These are phyloP conservation scores for Oxygymnocypris stewartii DNA, from an alignment of 2,113 vertebrate genomes.

Conservation along the genomic window DNA sequence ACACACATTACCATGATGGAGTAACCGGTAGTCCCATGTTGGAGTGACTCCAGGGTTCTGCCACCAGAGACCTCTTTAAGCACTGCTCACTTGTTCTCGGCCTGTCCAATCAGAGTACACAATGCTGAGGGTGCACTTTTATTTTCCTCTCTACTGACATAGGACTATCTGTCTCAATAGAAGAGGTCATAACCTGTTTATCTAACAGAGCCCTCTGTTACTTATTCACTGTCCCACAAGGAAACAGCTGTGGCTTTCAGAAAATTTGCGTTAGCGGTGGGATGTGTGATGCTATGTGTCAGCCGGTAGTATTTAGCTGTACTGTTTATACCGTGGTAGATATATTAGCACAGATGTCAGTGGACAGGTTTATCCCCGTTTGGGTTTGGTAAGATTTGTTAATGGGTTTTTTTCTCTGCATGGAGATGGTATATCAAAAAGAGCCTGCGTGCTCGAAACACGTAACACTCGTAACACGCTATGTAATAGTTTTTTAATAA, in stretches of 20 bases:
- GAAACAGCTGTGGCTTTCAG: neutral
- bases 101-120: conserved; percentile 9
- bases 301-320: neutral
- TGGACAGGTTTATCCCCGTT: neutral
- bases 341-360: neutral
- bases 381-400: neutral
- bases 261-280: neutral
- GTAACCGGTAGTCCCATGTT: conserved; percentile 14
- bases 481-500: too few relatives aligned
- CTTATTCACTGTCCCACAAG: conserved; percentile 14
- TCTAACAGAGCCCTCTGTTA: neutral
- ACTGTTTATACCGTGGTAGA: neutral
- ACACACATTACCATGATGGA: conserved; percentile 42
- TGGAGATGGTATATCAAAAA: too few relatives aligned
- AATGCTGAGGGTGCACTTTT: conserved; percentile 30
- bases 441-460: too few relatives aligned
- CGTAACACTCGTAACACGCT: too few relatives aligned
- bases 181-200: conserved; percentile 27
- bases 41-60: conserved; percentile 12
- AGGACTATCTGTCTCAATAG: conserved; percentile 7
- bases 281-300: neutral
- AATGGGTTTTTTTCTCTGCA: too few relatives aligned
- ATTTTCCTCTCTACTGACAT: neutral
- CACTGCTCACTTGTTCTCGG: conserved; percentile 9
- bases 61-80: conserved; percentile 38